phyloP scores from a whole-genome alignment of 2,888 invertebrate species.

The Anthophora plumipes region DNA sequence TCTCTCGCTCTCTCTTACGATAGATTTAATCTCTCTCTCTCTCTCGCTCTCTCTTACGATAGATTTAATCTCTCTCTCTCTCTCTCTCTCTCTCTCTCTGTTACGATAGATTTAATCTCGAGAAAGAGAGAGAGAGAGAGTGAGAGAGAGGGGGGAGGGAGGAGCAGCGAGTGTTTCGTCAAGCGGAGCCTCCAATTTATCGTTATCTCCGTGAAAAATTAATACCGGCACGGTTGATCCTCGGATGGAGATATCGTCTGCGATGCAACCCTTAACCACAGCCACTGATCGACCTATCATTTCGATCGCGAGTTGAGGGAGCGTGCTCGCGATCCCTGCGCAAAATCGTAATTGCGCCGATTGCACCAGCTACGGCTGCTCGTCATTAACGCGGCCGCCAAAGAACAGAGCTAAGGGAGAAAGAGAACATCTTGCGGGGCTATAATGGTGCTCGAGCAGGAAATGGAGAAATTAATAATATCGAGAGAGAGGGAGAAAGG shows the following conservation, averaged over 20 bases:
- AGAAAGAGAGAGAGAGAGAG: too few species aligned
- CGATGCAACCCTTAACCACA: slow-evolving; percentile 56
- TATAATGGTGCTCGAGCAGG: neutral
- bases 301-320: slow-evolving; percentile 49
- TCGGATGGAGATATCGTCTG: slow-evolving; percentile 41
- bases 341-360: slow-evolving; percentile 45
- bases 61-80: too few species aligned
- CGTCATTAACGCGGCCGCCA: slow-evolving; percentile 27
- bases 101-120: too few species aligned
- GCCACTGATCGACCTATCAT: slow-evolving; percentile 66
- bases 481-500: neutral
- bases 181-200: slow-evolving; percentile 31
- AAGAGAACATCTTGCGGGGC: neutral
- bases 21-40: too few species aligned
- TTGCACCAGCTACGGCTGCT: slow-evolving; percentile 8
- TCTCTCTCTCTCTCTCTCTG: too few species aligned
- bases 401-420: neutral
- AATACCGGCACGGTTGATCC: slow-evolving; percentile 52
- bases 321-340: slow-evolving; percentile 12
- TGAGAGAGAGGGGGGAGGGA: too few species aligned
- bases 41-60: too few species aligned
- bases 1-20: too few species aligned
- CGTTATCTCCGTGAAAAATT: slow-evolving; percentile 59
- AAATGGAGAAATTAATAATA: slow-evolving; percentile 13
- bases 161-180: slow-evolving; percentile 6